Evolutionary conservation across 2,113 vertebrate genomes (phyloP), one percentile per base, ranked within the genome.

Genomic region (Hippoglossus stenolepis): DNA sequence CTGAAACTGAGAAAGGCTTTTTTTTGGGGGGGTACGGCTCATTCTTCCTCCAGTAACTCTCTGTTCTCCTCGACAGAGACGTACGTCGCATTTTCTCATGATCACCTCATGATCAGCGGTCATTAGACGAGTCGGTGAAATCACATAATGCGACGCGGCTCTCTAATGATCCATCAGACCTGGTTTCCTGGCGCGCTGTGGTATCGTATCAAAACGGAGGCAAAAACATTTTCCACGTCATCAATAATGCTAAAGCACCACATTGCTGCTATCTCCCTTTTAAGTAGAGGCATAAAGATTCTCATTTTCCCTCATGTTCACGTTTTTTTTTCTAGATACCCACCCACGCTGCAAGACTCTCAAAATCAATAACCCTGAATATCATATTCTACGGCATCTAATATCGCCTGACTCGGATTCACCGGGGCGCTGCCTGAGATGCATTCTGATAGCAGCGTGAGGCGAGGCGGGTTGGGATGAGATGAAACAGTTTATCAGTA

Each of bases 1-100:
- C 88, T 92, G 92, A 93, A 93, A 93, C 91, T 85, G 90, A 90
- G 87, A 93, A 90, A 91, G 79, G 83, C 80, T 90, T 93, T 90
- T 90, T 31, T 2, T 1, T 1, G 67, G 79, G 89, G 83, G 76
- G 83, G 86, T 85, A 77, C 72, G 88, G 85, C 91, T 92, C 86
- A 90, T 90, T 93, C 90, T 83, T 91, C 87, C 88, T 84, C 83
- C 47, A 78, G 83, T 89, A 84, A 89, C 87, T 90, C 87, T 80
- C 78, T 73, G 75, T 77, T 90, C 84, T 85, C 59, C 74, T 79
- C 80, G 70, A 86, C 80, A 89, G 80, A 93, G 86, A 87, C 49
- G 65, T 85, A 88, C 75, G 71, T 78, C 10, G 26, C 70, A 65
- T 85, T 77, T 54, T 88, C 82, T 85, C 76, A 76, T 80, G 26